phyloP scores from a whole-genome alignment of 2,797 vertebrate species.

The Trematomus bernacchii region DNA sequence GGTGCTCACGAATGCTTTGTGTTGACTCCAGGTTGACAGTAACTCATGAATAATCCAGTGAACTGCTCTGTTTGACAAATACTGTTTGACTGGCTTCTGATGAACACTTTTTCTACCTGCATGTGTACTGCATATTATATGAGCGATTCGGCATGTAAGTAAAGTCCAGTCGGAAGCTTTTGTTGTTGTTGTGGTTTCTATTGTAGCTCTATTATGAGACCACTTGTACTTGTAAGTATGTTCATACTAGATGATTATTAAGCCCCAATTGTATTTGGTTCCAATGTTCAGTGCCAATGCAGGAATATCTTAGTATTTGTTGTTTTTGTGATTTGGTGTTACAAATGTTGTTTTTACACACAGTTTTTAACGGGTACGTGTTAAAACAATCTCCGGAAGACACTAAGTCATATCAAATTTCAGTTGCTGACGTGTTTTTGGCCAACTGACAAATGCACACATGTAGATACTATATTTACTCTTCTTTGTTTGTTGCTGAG shows the following conservation, averaged over 20 bases:
- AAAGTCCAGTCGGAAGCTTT: not conserved
- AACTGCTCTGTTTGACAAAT: not conserved
- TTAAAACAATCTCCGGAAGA: too few species aligned
- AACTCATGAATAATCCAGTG: constrained; percentile 31
- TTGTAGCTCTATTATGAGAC: not conserved
- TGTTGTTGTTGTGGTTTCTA: not conserved
- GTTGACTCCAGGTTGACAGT: constrained; percentile 28
- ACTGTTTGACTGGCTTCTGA: constrained; percentile 10
- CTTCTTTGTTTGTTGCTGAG: too few species aligned
- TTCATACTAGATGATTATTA: not conserved
- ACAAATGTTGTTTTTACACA: not conserved
- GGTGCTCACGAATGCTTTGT: constrained; percentile 23
- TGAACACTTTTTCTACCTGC: constrained; percentile 21
- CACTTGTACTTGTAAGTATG: not conserved
- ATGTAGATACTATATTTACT: too few species aligned
- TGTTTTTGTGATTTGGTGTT: not conserved
- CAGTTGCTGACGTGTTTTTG: too few species aligned
- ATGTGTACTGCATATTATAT: not conserved
- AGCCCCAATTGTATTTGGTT: not conserved
- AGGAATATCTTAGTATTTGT: not conserved
- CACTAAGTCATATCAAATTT: too few species aligned
- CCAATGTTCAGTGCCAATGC: not conserved
- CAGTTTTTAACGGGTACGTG: not conserved
- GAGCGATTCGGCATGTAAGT: not conserved
- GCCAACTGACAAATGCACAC: too few species aligned